A percentile compares a stretch with the other conserved stretches of the same genome.
These are phyloP conservation scores for Potamarius usumacintae DNA, from an alignment of 2,113 vertebrate species.

Conservation along the genomic window DNA sequence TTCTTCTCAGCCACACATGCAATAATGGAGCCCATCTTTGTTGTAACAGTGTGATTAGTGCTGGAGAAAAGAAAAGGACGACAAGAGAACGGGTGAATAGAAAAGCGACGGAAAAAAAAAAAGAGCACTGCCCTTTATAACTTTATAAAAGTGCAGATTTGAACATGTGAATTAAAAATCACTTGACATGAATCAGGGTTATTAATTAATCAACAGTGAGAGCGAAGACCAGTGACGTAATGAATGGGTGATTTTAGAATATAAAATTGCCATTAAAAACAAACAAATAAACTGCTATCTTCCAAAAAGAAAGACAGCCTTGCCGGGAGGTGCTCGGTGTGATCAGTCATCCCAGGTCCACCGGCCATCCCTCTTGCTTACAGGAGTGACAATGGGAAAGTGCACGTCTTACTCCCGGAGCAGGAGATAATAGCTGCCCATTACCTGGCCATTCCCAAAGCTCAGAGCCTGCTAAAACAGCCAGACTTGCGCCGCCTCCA, in stretches of 20 bases:
- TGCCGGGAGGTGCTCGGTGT: conserved; percentile 66
- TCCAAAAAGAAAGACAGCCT: conserved; percentile 49
- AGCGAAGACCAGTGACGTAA: conserved; percentile 60
- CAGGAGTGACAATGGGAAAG: conserved; percentile 71
- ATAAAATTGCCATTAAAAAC: not conserved
- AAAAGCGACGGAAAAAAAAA: conserved; percentile 19
- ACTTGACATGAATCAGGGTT: conserved; percentile 65
- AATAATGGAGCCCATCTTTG: conserved; percentile 98
- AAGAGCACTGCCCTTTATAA: conserved; percentile 59
- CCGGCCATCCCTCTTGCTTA: conserved; percentile 68
- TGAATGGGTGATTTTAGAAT: conserved; percentile 61
- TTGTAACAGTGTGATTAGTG: conserved; percentile 95
- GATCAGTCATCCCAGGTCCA: conserved; percentile 57
- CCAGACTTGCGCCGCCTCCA: conserved; percentile 31
- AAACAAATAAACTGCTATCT: conserved; percentile 12
- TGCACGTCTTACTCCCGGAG: conserved; percentile 64
- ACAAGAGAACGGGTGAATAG: conserved; percentile 49
- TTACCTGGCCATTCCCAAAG: conserved; percentile 70
- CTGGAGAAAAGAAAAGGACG: conserved; percentile 53
- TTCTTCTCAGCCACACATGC: conserved; percentile 92
- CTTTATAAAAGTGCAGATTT: conserved; percentile 66
- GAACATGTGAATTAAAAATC: conserved; percentile 65
- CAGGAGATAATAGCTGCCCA: conserved; percentile 72
- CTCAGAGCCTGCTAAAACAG: conserved; percentile 15
- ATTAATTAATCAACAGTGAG: conserved; percentile 72